These are phyloP conservation scores for Arbacia lixula DNA, from an alignment of 53 echinoderm and acorn worm species.

Conservation along the genomic window DNA sequence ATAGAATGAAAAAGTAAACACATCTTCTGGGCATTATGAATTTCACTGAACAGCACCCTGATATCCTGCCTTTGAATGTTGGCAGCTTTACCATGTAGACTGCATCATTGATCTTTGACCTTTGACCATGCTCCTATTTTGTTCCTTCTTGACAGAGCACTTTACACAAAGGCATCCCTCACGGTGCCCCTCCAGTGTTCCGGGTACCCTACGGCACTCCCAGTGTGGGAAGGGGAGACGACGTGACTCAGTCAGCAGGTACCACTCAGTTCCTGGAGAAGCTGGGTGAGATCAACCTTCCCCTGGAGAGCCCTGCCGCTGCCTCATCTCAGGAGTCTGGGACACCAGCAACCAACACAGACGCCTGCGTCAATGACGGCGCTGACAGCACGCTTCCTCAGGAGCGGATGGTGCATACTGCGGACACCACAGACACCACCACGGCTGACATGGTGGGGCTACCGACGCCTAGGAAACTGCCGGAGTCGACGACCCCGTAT, in stretches of 20 bases:
- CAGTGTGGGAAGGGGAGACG: constrained; percentile 50
- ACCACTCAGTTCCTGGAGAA: not conserved
- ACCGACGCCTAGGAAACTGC: constrained; percentile 43
- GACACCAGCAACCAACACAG: not conserved
- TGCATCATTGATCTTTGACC: too few relatives aligned
- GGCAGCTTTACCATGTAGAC: too few relatives aligned
- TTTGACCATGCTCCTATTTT: too few relatives aligned
- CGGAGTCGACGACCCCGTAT: constrained; percentile 64
- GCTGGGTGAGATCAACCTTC: not conserved
- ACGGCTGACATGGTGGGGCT: constrained; percentile 23
- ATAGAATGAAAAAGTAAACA: too few relatives aligned
- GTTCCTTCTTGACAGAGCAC: too few relatives aligned
- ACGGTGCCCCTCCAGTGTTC: constrained; percentile 79
- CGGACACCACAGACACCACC: constrained; percentile 35
- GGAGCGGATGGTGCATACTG: constrained; percentile 15
- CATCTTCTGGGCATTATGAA: too few relatives aligned
- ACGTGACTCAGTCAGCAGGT: not conserved
- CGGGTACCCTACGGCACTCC: constrained; percentile 82
- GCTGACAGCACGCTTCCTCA: not conserved
- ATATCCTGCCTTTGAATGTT: too few relatives aligned
- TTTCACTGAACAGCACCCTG: too few relatives aligned
- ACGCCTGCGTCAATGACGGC: too few relatives aligned
- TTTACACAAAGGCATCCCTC: constrained; percentile 66
- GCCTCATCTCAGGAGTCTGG: constrained; percentile 7
- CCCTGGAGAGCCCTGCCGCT: constrained; percentile 17